Evolutionary conservation across 2,888 invertebrate genomes (phyloP).

Genomic region (Lasioglossum vierecki): DNA sequence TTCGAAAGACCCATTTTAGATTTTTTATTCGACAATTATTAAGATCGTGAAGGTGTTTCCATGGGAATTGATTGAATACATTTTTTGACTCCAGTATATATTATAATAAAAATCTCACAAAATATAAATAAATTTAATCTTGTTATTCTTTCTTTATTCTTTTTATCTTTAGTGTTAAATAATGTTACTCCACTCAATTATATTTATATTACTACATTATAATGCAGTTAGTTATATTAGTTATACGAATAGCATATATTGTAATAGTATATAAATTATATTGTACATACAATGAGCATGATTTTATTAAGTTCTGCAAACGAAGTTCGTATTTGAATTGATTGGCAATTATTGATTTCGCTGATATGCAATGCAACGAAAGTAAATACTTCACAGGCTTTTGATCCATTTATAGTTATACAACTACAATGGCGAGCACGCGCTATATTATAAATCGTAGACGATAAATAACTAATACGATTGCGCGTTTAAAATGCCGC

Average conservation of each 20-base stretch:
- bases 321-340: conserved; percentile 28
- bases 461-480: background rate
- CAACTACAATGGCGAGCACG: background rate
- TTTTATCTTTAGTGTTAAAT: background rate
- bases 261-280: background rate
- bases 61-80: too few relatives aligned
- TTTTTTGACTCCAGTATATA: too few relatives aligned
- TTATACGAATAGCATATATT: background rate
- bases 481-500: background rate
- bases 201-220: background rate
- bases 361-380: conserved; percentile 35
- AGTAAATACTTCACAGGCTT: conserved; percentile 21
- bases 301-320: conserved; percentile 28
- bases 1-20: too few relatives aligned
- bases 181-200: background rate
- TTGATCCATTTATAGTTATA: conserved; percentile 27
- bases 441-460: background rate
- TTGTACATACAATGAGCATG: background rate
- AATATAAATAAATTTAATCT: too few relatives aligned
- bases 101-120: too few relatives aligned
- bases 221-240: background rate
- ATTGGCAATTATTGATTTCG: conserved; percentile 48
- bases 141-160: too few relatives aligned
- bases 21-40: too few relatives aligned
- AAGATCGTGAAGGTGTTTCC: too few relatives aligned